Conservation (phyloP, 2,797 vertebrate genomes). For the Melanotaenia boesemani region DNA sequence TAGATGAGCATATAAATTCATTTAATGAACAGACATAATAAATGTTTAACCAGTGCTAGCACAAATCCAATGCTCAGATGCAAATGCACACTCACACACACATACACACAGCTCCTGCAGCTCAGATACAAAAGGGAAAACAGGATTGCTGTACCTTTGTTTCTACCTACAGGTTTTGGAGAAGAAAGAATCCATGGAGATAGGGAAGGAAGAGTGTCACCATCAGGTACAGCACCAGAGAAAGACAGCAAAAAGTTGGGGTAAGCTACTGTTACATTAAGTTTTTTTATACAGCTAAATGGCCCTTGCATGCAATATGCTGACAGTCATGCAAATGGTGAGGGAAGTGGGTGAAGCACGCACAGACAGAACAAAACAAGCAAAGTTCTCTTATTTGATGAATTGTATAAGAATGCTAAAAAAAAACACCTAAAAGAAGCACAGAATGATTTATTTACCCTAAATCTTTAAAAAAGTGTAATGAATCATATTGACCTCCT, state of each 20-base stretch:
- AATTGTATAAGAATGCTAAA: not conserved
- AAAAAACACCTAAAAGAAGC: not conserved
- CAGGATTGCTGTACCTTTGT: constrained; percentile 91
- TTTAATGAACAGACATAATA: constrained; percentile 53
- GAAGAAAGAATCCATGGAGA: constrained; percentile 78
- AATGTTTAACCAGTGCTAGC: constrained; percentile 58
- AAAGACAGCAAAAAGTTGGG: constrained; percentile 66
- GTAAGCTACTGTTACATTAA: constrained; percentile 52
- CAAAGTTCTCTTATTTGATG: not conserved
- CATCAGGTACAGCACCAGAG: constrained; percentile 71
- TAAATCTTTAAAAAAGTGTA: not conserved
- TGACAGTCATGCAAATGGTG: constrained; percentile 65
- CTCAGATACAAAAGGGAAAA: constrained; percentile 32
- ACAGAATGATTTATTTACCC: not conserved
- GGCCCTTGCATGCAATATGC: constrained; percentile 63
- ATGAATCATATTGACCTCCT: not conserved
- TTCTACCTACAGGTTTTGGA: constrained; percentile 91
- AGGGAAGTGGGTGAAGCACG: constrained; percentile 25
- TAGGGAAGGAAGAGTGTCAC: constrained; percentile 74
- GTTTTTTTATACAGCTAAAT: constrained; percentile 16
- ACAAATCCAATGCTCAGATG: constrained; percentile 18
- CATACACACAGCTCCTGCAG: constrained; percentile 10
- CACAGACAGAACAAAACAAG: constrained; percentile 14
- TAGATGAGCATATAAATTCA: constrained; percentile 36
- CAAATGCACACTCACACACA: constrained; percentile 12